phyloP scores from a whole-genome alignment of 2,797 vertebrate species.

The Lindbergichthys nudifrons region DNA sequence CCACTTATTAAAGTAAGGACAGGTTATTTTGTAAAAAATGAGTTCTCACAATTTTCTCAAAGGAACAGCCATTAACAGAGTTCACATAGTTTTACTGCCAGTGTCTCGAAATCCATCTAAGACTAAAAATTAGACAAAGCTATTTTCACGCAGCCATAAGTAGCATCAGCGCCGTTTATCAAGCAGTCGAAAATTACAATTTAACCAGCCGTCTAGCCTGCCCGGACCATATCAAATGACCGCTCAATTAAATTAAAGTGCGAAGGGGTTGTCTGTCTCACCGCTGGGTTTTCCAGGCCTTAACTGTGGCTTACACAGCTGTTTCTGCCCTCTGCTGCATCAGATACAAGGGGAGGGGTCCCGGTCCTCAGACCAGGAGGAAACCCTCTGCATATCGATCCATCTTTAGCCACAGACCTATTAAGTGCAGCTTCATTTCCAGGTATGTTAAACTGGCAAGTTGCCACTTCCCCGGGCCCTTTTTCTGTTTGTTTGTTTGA shows the following conservation, averaged over 20 bases:
- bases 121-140: slow-evolving; percentile 41
- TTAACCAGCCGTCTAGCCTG: slow-evolving; percentile 66
- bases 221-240: slow-evolving; percentile 68
- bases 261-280: slow-evolving; percentile 57
- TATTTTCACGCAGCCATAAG: slow-evolving; percentile 50
- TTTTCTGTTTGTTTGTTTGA: slow-evolving; percentile 18
- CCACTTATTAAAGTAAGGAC: not conserved
- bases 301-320: slow-evolving; percentile 75
- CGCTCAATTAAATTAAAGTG: slow-evolving; percentile 71
- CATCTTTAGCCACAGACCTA: slow-evolving; percentile 31
- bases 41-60: slow-evolving; percentile 1
- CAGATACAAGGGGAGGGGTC: slow-evolving; percentile 64
- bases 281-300: slow-evolving; percentile 65
- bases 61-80: not conserved
- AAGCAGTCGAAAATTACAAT: slow-evolving; percentile 67
- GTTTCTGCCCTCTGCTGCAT: slow-evolving; percentile 72
- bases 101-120: slow-evolving; percentile 28
- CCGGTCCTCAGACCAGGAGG: slow-evolving; percentile 41
- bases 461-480: slow-evolving; percentile 14
- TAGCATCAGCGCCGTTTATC: slow-evolving; percentile 52
- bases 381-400: slow-evolving; percentile 43
- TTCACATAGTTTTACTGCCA: slow-evolving; percentile 10
- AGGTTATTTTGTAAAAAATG: not conserved
- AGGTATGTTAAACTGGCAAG: slow-evolving; percentile 32
- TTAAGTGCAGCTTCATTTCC: slow-evolving; percentile 16